Evolutionary conservation across 1,140 invertebrate species (phyloP), one percentile per base, ranked within the genome.

Genomic region (Agrypnia vestita): DNA sequence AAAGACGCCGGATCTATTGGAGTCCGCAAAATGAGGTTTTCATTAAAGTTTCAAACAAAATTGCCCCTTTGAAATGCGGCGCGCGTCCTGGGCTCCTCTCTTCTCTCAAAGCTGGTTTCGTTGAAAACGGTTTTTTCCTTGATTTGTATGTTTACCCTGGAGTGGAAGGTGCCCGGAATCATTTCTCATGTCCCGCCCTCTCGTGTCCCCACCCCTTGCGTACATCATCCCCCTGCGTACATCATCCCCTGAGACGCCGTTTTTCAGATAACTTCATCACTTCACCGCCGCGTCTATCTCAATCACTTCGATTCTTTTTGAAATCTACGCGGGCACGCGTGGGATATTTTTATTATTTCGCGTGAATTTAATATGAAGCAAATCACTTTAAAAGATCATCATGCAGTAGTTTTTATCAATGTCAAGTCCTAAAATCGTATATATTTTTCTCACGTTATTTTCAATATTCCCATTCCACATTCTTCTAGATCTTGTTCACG

Each of bases 131-230:
- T 25, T 43, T 51, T 64, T 64, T 44, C 13, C 64, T 69, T 69
- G 64, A 69, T 69, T 49, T 69, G 44, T 69, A 69, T 69, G 64
- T 69, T 69, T 69, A 47, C 64, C 64, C 64, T 46, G 9, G 64
- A 44, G 64, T 69, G 44, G 11, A 69, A 69, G 64, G 43, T 69
- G 64, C 46, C 64, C 46, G 64, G 11, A 69, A 15, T 69, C 43
- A 69, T 69, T 69, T 49, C 64, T 69, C 64, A 69, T 17, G 43
- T 15, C 64, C 64, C 12, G 10, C 43, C 44, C 64, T 21, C 64
- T 47, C 6, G n/a, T 15, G 19, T n/a, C 44, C 49, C 8, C 11
- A 13, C 49, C 49, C 49, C n/a, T n/a, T n/a, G n/a, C n/a, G 35
- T 44, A 44, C 62, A 17, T 7, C 43, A 44, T 67, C 46, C 62